A percentile compares a stretch with the other conserved stretches of the same genome.
These are phyloP conservation scores for Sarcophilus harrisii DNA, from an alignment of 2,797 vertebrate genomes.

Conservation along the genomic window DNA sequence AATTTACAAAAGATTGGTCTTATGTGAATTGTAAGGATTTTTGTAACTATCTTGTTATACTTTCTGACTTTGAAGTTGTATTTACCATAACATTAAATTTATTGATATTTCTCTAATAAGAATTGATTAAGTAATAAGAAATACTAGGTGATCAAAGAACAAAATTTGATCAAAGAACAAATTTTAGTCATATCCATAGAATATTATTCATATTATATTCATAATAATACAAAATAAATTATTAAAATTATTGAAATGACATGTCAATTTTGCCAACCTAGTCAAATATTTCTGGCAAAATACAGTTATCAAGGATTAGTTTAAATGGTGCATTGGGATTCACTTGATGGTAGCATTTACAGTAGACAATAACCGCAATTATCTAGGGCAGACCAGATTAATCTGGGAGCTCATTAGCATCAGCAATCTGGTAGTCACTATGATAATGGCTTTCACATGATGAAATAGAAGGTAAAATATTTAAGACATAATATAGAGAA, in stretches of 20 bases:
- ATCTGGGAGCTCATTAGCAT: neutral
- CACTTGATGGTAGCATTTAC: neutral
- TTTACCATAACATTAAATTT: conserved; percentile 40
- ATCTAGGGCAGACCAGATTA: neutral
- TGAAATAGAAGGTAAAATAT: neutral
- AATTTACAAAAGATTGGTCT: conserved; percentile 60
- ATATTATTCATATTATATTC: neutral
- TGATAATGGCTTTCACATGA: neutral
- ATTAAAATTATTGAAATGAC: neutral
- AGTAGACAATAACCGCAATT: neutral
- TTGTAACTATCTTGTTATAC: conserved; percentile 57
- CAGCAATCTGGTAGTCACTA: neutral
- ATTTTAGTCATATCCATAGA: neutral
- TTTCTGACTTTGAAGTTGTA: conserved; percentile 50
- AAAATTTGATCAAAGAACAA: neutral
- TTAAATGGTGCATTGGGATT: neutral
- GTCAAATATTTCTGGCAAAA: conserved; percentile 6
- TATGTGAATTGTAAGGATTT: conserved; percentile 53
- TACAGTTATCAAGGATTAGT: neutral
- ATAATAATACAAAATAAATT: neutral
- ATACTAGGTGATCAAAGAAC: conserved; percentile 12
- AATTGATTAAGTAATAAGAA: conserved; percentile 46
- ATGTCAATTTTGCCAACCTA: neutral
- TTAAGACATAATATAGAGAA: neutral
- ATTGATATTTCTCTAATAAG: conserved; percentile 39